Conservation (phyloP, 2,888 invertebrate species). For the Orthosia cruda region DNA sequence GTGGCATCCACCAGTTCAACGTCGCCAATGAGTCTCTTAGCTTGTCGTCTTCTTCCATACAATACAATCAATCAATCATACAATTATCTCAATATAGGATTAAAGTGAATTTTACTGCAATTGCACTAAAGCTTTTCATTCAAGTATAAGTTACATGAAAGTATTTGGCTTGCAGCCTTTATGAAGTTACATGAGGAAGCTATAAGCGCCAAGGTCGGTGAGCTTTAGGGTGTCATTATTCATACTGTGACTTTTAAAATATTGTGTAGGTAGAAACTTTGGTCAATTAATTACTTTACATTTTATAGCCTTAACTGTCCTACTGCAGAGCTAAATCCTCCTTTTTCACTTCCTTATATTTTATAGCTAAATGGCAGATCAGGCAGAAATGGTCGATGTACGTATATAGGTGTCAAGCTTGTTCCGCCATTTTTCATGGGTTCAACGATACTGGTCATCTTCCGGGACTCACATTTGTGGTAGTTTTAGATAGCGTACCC, state of each 20-base stretch:
- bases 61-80: too few species aligned
- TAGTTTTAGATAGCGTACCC: too few species aligned
- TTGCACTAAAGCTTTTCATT: not conserved
- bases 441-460: not conserved
- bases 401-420: too few species aligned
- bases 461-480: not conserved
- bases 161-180: not conserved
- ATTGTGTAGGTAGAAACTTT: not conserved
- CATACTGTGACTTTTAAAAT: not conserved
- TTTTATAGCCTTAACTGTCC: not conserved
- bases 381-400: too few species aligned
- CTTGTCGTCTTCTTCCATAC: too few species aligned
- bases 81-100: too few species aligned
- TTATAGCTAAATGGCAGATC: too few species aligned
- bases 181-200: conserved; percentile 5
- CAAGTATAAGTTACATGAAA: not conserved
- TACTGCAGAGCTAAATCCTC: not conserved
- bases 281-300: not conserved
- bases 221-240: not conserved
- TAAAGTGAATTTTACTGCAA: not conserved
- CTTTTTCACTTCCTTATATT: not conserved
- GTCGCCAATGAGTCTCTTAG: too few species aligned
- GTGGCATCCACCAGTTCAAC: too few species aligned
- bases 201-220: not conserved
- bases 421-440: not conserved